Base-by-base conservation (phyloP, 2,797 vertebrate genomes). In the Dicrostonyx torquatus region DNA sequence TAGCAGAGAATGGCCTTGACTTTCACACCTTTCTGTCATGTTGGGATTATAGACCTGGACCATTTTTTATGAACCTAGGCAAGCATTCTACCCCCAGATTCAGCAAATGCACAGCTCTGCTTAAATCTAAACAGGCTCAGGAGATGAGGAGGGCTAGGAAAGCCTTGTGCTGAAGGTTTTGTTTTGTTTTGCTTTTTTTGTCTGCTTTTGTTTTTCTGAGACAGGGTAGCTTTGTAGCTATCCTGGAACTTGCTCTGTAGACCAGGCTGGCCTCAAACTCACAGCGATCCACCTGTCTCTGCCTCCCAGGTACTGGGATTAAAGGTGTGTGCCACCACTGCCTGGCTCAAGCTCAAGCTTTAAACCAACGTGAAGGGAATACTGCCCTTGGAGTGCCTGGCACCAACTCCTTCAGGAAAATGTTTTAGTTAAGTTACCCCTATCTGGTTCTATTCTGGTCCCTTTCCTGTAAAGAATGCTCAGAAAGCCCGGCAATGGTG, bases 51-150 rank as follows among this genome's bases (percentile, higher is more conserved):
- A 53, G 64, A 37, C 48, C n/a, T 86, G 62, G 37, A 86, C 7
- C 12, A 86, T 13, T 50, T 40, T 68, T 85, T 70, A 70, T 50
- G 45, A 53, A 53, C 22, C 45, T 17, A 70, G 34, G n/a, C 22
- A 72, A 86, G 24, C 4, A 53, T 22, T 40, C 31, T 14, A 53
- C 0, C 6, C 40, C 43, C 10, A 68, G 83, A 45, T 68, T 34
- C 4, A 85, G 37, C 26, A 89, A 92, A 89, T 62, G 45, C 45
- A 85, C 45, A 55, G 60, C 80, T 95, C 43, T 91, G 76, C 24
- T 86, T 88, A 94, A 95, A 96, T 6, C 37, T 50, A 78, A 11
- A 70, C 75, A 87, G 17, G 66, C 31, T 45, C 37, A 92, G 93
- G 76, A 91, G 40, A 95, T 64, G 85, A 83, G 48, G 43, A 40